These are phyloP conservation scores for Halcyon leucocephala DNA, from an alignment of 2,797 vertebrate genomes.

Conservation along the genomic window DNA sequence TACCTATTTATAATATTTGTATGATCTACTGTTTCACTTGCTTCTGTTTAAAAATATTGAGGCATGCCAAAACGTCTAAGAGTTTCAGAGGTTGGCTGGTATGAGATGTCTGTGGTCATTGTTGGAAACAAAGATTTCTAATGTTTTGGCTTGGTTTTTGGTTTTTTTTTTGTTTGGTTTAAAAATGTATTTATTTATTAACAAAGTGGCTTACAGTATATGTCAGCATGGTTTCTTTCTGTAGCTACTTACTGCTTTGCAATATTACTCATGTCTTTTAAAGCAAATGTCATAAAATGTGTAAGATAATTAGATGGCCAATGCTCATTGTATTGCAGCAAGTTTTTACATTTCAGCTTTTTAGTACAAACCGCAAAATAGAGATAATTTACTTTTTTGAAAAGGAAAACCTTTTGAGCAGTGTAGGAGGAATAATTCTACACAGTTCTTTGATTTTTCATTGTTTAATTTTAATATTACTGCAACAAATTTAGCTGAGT, in stretches of 20 bases:
- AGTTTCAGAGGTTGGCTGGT: not conserved
- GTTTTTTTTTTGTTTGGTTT: too few relatives aligned
- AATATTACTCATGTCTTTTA: not conserved
- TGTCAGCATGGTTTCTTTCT: not conserved
- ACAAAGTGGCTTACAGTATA: slow-evolving; percentile 16
- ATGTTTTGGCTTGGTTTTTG: too few relatives aligned
- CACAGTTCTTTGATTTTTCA: not conserved
- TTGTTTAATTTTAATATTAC: slow-evolving; percentile 54
- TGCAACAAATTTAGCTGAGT: slow-evolving; percentile 46
- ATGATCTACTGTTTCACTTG: not conserved
- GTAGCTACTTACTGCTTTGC: not conserved
- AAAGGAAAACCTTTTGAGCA: not conserved
- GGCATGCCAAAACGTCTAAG: not conserved
- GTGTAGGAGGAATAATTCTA: not conserved
- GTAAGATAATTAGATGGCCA: not conserved
- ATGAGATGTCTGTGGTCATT: not conserved
- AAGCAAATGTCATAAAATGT: not conserved
- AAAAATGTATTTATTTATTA: not conserved
- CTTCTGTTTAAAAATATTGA: not conserved
- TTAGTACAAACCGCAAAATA: not conserved
- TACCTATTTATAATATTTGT: not conserved
- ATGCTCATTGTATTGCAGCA: not conserved
- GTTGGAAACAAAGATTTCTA: not conserved
- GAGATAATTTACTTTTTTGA: slow-evolving; percentile 45
- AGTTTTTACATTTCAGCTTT: slow-evolving; percentile 15